Evolutionary conservation across 2,888 invertebrate species (phyloP), one percentile per base, ranked within the genome.

Genomic region (Myopa tessellatipennis): DNA sequence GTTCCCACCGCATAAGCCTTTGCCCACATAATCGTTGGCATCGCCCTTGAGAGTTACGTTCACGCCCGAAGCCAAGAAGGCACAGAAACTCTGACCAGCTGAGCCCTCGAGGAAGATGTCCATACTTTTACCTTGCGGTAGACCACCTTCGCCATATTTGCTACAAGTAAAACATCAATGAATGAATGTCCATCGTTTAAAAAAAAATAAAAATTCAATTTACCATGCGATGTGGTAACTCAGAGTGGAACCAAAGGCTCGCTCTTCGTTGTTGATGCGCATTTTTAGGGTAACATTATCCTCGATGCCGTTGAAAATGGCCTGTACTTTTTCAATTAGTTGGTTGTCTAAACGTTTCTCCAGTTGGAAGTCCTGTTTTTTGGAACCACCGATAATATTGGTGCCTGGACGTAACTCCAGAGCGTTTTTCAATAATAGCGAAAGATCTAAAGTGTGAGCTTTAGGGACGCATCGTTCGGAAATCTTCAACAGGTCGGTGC

Each of bases 1-100:
- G 83, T 93, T 95, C 77, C 99, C 99, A 60, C 99, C 99, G 55
- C 98, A 98, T 58, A 99, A 91, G 80, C 99, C 97, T 86, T 94
- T 94, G 90, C 98, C 98, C 80, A 99, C 99, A 88, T 99, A 99
- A 89, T 99, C 99, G 87, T 99, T 99, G 50, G 98, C 94, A 90
- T 99, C 99, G 65, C 99, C 99, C 89, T 97, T 98, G 26, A 99
- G 90, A 0, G 94, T 95, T 4, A 98, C 95, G 75, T 93, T 93
- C 76, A 99, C 92, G 38, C 99, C 99, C 82, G 93, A 94, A 0
- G 95, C 94, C 84, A 99, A 91, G 91, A 99, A 99, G 7, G 99
- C 99, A 88, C 99, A 97, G 91, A 99, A 99, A 87, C 98, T 99
- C 91, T 99, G 99, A 14, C 99, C 99, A 12, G 98, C 99, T 4